phyloP scores from a whole-genome alignment of 2,113 vertebrate species.

The Silurus asotus region DNA sequence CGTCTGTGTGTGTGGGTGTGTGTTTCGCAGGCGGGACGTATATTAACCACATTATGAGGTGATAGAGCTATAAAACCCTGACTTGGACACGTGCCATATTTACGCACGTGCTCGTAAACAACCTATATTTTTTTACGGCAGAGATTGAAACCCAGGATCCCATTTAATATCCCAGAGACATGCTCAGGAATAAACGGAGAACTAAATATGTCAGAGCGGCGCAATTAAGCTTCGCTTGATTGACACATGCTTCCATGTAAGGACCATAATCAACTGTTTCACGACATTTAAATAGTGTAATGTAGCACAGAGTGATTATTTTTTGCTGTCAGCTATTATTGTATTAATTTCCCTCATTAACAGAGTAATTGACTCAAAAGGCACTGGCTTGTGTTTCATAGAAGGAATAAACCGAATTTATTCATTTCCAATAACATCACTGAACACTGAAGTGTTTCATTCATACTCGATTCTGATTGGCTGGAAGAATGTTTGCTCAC shows the following conservation, averaged over 20 bases:
- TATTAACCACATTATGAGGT: constrained; percentile 1
- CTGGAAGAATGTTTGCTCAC: too few relatives aligned
- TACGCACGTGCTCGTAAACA: background rate
- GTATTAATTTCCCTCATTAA: too few relatives aligned
- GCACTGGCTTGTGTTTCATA: too few relatives aligned
- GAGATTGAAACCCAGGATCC: too few relatives aligned
- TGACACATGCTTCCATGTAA: background rate
- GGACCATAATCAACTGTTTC: background rate
- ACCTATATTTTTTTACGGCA: background rate
- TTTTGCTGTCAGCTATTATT: background rate
- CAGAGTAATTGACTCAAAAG: too few relatives aligned
- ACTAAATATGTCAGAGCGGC: background rate
- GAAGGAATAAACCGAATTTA: too few relatives aligned
- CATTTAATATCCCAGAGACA: background rate
- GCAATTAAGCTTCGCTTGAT: background rate
- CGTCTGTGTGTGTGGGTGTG: background rate
- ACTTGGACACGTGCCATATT: background rate
- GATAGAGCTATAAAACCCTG: constrained; percentile 13
- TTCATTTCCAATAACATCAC: too few relatives aligned
- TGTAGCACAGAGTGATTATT: too few relatives aligned
- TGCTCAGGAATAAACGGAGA: background rate
- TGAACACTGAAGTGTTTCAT: too few relatives aligned
- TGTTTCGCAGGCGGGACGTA: background rate
- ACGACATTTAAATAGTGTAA: background rate
- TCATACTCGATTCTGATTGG: too few relatives aligned